Percentiles rank a stretch among this genome's conserved stretches.
Evolutionary conservation across 2,113 vertebrate genomes (phyloP).

Genomic region (Cochlearius cochlearius): DNA sequence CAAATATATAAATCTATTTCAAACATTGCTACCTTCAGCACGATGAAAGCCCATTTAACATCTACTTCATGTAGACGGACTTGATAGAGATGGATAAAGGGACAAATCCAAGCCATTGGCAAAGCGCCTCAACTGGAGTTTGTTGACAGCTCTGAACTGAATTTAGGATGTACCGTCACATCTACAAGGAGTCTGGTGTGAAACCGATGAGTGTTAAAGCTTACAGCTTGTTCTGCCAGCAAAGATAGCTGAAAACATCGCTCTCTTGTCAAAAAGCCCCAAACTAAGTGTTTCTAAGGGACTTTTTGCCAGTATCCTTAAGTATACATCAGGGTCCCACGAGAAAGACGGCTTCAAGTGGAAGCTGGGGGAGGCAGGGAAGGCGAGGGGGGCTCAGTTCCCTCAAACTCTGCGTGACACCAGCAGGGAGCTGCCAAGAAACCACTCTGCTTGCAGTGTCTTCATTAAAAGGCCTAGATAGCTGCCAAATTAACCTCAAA

Average conservation of each 20-base stretch:
- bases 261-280: background rate
- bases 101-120: background rate
- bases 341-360: background rate
- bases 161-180: background rate
- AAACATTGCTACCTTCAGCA: background rate
- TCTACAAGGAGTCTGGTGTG: background rate
- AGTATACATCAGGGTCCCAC: background rate
- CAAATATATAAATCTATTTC: background rate
- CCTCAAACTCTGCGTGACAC: background rate
- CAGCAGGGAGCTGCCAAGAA: background rate
- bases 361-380: background rate
- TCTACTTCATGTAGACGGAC: background rate
- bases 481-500: slow-evolving; percentile 38
- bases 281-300: background rate
- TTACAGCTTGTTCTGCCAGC: background rate
- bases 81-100: background rate
- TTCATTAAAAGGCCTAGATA: background rate
- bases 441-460: background rate
- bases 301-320: background rate
- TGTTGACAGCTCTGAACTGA: background rate
- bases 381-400: background rate
- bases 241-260: background rate
- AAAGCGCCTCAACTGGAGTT: background rate
- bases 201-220: background rate
- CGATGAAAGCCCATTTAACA: background rate